Percentiles rank a stretch among this genome's conserved stretches.
These are phyloP conservation scores for Crypturellus undulatus DNA, from an alignment of 2,113 vertebrate species.

Conservation along the genomic window DNA sequence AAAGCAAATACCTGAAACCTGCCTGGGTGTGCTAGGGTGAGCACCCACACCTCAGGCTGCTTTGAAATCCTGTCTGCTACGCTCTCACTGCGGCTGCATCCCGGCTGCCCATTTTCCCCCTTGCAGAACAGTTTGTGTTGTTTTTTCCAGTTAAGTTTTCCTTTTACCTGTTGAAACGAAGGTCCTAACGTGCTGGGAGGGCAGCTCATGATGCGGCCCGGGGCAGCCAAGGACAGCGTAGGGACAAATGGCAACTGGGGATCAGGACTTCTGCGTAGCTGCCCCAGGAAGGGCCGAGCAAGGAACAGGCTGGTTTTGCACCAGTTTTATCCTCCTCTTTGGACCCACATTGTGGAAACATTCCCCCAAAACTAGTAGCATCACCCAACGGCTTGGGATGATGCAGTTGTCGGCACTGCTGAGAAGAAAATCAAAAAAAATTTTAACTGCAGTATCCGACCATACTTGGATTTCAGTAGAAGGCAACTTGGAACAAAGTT, in stretches of 20 bases:
- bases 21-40: accelerated
- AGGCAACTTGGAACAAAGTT: background rate
- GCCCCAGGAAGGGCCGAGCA: background rate
- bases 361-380: too few species aligned
- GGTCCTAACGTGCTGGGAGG: too few species aligned
- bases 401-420: background rate
- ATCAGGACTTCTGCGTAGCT: too few species aligned
- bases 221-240: too few species aligned
- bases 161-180: background rate
- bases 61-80: background rate
- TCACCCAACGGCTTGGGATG: accelerated
- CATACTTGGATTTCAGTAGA: background rate
- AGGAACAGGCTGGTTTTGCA: background rate
- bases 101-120: background rate
- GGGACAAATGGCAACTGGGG: background rate
- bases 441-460: background rate
- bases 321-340: background rate
- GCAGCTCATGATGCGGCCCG: too few species aligned
- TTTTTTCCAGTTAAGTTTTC: background rate
- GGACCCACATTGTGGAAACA: accelerated
- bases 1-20: background rate
- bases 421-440: background rate
- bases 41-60: background rate
- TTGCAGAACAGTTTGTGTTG: too few species aligned
- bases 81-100: background rate